A percentile compares a stretch with the other conserved stretches of the same genome.
Evolutionary conservation across 1,140 invertebrate genomes (phyloP).

Genomic region (Danaus plexippus): DNA sequence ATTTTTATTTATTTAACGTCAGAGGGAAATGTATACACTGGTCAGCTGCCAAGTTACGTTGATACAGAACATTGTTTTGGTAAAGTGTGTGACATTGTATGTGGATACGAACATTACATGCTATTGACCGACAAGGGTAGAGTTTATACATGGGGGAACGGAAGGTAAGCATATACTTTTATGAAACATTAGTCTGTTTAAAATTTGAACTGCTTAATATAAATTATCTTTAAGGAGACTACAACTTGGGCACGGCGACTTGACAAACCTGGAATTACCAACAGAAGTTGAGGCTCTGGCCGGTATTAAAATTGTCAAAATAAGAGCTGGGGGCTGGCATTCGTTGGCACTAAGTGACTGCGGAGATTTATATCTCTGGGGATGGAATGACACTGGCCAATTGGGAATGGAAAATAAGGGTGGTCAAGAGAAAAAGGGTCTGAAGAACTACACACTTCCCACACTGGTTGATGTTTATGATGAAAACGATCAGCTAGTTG

Average conservation of each 20-base stretch:
- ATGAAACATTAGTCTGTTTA: background rate
- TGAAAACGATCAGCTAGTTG: conserved; percentile 50
- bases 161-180: conserved; percentile 74
- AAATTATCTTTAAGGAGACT: conserved; percentile 76
- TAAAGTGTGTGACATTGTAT: conserved; percentile 76
- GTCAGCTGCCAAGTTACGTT: conserved; percentile 73
- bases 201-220: background rate
- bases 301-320: conserved; percentile 78
- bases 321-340: conserved; percentile 89
- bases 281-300: conserved; percentile 79
- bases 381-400: conserved; percentile 92
- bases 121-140: conserved; percentile 80
- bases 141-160: conserved; percentile 85
- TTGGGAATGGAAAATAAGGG: conserved; percentile 75
- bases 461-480: conserved; percentile 72
- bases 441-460: conserved; percentile 64
- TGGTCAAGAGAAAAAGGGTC: conserved; percentile 29
- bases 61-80: conserved; percentile 69
- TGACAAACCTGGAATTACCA: conserved; percentile 76
- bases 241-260: conserved; percentile 84
- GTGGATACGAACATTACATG: conserved; percentile 86
- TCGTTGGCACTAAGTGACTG: conserved; percentile 80
- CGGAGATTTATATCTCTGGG: conserved; percentile 91
- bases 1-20: conserved; percentile 59
- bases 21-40: conserved; percentile 70